Evolutionary conservation across 1,140 invertebrate genomes (phyloP).

Genomic region (Micrasema minimum): DNA sequence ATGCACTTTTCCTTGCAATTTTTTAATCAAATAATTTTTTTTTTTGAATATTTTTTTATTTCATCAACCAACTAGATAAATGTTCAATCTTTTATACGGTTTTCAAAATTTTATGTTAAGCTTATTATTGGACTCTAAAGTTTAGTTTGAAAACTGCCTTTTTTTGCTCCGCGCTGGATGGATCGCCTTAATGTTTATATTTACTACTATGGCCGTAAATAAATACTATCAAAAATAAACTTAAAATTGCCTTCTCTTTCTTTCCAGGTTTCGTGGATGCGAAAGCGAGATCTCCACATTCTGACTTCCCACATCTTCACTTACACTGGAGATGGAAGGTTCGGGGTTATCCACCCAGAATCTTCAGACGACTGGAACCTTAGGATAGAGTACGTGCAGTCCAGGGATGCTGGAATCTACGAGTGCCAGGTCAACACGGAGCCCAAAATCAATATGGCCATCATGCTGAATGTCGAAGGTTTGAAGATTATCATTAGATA

Average conservation of each 20-base stretch:
- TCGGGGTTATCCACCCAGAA: conserved; percentile 85
- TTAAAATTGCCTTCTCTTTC: neutral
- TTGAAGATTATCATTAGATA: conserved; percentile 45
- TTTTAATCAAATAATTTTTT: no score
- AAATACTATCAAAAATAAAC: no score
- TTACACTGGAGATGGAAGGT: conserved; percentile 88
- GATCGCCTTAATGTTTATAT: no score
- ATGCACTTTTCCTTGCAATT: no score
- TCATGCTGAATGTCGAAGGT: conserved; percentile 83
- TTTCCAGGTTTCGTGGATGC: conserved; percentile 89
- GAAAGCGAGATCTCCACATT: conserved; percentile 89
- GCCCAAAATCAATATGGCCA: conserved; percentile 85
- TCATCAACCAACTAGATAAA: no score
- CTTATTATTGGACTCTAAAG: no score
- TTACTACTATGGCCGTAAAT: no score
- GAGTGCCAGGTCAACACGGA: conserved; percentile 89
- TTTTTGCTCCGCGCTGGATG: no score
- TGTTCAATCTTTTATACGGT: no score
- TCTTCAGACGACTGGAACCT: conserved; percentile 92
- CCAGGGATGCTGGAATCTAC: conserved; percentile 87
- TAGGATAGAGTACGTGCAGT: conserved; percentile 87
- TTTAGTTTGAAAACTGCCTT: no score
- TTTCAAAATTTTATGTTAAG: no score
- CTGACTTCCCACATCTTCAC: conserved; percentile 87
- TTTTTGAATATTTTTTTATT: no score